phyloP scores from a whole-genome alignment of 2,888 invertebrate species.

The Chaetoderma sp. region DNA sequence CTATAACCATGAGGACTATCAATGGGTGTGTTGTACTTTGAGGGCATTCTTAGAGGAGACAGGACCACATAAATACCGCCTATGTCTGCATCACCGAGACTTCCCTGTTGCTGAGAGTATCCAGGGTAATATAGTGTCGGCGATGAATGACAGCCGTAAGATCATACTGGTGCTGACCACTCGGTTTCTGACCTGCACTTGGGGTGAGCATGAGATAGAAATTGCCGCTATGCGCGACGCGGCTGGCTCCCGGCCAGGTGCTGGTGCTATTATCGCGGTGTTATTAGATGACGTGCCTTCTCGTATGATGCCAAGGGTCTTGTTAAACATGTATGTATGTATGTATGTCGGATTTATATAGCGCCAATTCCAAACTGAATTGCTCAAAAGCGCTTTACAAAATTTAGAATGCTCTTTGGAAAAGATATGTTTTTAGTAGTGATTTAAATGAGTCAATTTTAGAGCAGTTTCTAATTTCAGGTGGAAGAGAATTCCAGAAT shows the following conservation, averaged over 20 bases:
- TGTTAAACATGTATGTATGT: conserved; percentile 2
- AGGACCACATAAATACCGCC: background rate
- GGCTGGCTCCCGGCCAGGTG: background rate
- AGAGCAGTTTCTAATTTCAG: too few species aligned
- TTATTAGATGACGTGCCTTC: conserved; percentile 4
- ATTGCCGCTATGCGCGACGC: conserved; percentile 3
- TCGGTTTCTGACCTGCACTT: background rate
- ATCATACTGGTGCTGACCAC: background rate
- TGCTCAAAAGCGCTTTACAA: too few species aligned
- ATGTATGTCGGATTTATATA: too few species aligned
- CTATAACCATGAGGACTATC: background rate
- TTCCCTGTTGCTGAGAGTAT: background rate
- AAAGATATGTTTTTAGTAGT: too few species aligned
- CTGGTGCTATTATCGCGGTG: background rate
- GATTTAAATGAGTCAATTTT: too few species aligned
- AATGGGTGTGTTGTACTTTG: background rate
- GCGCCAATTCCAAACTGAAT: too few species aligned
- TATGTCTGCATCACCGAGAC: background rate
- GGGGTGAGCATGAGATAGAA: conserved; percentile 8
- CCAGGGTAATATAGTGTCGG: background rate
- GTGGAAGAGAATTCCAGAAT: too few species aligned
- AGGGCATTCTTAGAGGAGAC: background rate
- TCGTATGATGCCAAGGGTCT: background rate
- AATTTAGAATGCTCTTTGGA: too few species aligned
- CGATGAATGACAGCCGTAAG: background rate